Percentiles rank a stretch among this genome's conserved stretches.
phyloP scores from a whole-genome alignment of 2,888 invertebrate species.

The Xylophagus ater region DNA sequence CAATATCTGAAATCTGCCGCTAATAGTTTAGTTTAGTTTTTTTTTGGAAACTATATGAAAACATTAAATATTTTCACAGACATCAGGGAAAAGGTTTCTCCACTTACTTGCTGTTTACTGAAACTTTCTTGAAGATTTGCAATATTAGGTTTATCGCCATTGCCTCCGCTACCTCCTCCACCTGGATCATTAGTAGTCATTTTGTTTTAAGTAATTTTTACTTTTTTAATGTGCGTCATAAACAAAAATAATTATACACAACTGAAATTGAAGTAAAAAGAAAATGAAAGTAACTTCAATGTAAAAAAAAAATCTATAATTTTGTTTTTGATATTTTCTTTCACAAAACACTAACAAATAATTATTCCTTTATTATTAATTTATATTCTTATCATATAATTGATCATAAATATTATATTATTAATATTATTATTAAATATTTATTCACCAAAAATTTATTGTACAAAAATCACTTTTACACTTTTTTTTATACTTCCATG shows the following conservation, averaged over 20 bases:
- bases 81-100: neutral
- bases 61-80: neutral
- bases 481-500: conserved; percentile 23
- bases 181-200: conserved; percentile 14
- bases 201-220: neutral
- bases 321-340: neutral
- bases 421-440: neutral
- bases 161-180: conserved; percentile 5
- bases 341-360: neutral
- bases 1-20: neutral
- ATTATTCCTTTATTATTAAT: neutral
- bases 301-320: neutral
- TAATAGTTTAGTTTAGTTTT: neutral
- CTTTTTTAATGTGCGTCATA: conserved; percentile 1
- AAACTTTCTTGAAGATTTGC: conserved; percentile 19
- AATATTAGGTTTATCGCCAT: conserved; percentile 13
- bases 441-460: neutral
- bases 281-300: neutral
- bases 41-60: neutral
- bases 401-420: neutral
- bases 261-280: conserved; percentile 6
- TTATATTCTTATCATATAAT: neutral
- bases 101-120: conserved; percentile 20
- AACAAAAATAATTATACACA: conserved; percentile 4
- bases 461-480: conserved; percentile 4